Base-by-base conservation (phyloP, 2,888 invertebrate species). In the Cheilosia vernalis region DNA sequence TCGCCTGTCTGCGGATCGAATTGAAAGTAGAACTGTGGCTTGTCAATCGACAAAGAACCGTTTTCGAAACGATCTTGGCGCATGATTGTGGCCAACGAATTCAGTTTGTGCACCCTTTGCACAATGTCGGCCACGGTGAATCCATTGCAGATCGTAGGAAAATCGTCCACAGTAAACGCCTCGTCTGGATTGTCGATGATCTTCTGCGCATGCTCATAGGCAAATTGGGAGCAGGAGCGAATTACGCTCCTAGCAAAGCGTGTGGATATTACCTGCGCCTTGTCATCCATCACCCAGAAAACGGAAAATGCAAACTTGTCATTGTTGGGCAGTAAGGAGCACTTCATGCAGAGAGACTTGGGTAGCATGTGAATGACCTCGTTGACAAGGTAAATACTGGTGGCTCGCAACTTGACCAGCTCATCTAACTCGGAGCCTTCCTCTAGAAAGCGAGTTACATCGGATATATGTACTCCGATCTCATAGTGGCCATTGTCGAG, bases 321-420 rank as follows among this genome's bases (percentile, higher is more conserved):
- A 85, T 95, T 94, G 56, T 95, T 96, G 9, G 98, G 97, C 87
- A 97, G 93, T 37, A 99, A 93, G 0, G 99, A 99, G 91, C 98
- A 99, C 58, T 97, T 93, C 92, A 96, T 94, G 91, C 98, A 98
- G 17, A 99, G 93, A 61, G 97, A 94, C 88, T 96, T 93, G 0
- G 99, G 99, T 87, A 99, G 93, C 99, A 99, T 99, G 85, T 98
- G 98, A 89, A 97, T 96, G 2, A 97, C 97, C 89, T 94, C 95
- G 89, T 98, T 96, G 1, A 97, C 96, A 90, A 99, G 93, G 91
- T 99, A 99, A 76, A 98, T 95, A 70, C 97, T 97, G 1, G 98
- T 98, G 1, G 97, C 97, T 87, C 98, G 95, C 51, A 94, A 92
- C 24, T 95, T 93, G 0, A 98, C 98, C 89, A 94, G 94, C 76